Conservation (phyloP, 2,113 vertebrate genomes). For the Panthera leo region DNA sequence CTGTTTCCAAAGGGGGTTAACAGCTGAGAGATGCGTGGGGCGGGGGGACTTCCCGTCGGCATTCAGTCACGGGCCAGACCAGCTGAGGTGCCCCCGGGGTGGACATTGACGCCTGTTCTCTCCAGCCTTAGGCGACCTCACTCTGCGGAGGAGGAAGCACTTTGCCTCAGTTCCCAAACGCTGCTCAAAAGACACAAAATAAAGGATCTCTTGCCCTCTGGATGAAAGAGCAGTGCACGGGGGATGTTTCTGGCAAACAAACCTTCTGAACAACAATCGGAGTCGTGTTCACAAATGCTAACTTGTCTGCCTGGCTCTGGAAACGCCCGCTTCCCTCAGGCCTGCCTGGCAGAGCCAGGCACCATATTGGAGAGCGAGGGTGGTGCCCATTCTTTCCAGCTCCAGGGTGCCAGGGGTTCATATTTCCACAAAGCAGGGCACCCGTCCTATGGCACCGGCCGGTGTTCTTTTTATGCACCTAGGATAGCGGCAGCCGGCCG, state of each 20-base stretch:
- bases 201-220: slow-evolving; percentile 13
- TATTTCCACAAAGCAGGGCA: not conserved
- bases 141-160: not conserved
- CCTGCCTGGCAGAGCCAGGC: not conserved
- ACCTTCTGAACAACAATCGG: not conserved
- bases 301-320: not conserved
- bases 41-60: not conserved
- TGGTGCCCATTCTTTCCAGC: not conserved
- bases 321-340: not conserved
- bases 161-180: not conserved
- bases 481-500: not conserved
- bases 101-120: fast-evolving
- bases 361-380: not conserved
- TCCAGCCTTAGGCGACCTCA: fast-evolving
- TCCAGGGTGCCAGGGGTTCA: not conserved
- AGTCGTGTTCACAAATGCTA: not conserved
- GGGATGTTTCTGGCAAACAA: not conserved
- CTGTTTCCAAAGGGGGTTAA: not conserved
- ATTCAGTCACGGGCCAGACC: fast-evolving
- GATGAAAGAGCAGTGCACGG: not conserved
- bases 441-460: not conserved
- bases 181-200: not conserved
- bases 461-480: fast-evolving
- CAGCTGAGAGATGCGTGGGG: not conserved
- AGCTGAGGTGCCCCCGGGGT: not conserved